These are phyloP conservation scores for Oxyruncus cristatus DNA, from an alignment of 2,113 vertebrate genomes.

Conservation along the genomic window DNA sequence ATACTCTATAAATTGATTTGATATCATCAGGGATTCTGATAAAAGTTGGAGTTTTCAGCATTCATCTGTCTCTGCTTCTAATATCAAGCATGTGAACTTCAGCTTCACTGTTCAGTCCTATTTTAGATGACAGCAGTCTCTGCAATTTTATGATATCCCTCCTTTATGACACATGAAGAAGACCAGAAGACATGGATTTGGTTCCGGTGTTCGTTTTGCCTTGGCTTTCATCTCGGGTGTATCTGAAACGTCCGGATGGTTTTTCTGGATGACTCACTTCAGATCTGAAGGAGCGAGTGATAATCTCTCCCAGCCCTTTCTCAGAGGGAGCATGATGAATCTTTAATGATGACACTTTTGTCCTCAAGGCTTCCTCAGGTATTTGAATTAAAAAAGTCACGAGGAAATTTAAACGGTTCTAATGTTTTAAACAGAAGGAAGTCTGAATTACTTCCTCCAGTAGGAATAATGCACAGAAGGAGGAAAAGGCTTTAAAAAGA, in stretches of 20 bases:
- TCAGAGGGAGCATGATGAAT: not conserved
- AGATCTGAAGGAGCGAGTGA: not conserved
- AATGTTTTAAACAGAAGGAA: not conserved
- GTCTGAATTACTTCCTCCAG: not conserved
- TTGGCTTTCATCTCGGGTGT: conserved; percentile 4
- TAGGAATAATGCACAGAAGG: not conserved
- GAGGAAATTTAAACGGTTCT: not conserved
- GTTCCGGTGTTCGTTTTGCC: not conserved
- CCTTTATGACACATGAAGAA: conserved; percentile 27
- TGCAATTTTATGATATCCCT: not conserved
- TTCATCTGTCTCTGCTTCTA: not conserved
- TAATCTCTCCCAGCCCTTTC: not conserved
- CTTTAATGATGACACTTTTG: conserved; percentile 2
- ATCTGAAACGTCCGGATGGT: not conserved
- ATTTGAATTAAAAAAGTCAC: not conserved
- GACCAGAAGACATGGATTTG: not conserved
- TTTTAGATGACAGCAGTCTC: not conserved
- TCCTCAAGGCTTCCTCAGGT: not conserved
- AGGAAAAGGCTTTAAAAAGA: not conserved
- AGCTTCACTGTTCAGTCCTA: not conserved
- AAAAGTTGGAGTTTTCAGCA: not conserved
- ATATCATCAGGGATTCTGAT: not conserved
- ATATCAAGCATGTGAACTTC: fast-evolving
- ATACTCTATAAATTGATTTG: not conserved
- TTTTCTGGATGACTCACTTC: conserved; percentile 45